Evolutionary conservation across 2,797 vertebrate species (phyloP).

Genomic region (Capromys pilorides): DNA sequence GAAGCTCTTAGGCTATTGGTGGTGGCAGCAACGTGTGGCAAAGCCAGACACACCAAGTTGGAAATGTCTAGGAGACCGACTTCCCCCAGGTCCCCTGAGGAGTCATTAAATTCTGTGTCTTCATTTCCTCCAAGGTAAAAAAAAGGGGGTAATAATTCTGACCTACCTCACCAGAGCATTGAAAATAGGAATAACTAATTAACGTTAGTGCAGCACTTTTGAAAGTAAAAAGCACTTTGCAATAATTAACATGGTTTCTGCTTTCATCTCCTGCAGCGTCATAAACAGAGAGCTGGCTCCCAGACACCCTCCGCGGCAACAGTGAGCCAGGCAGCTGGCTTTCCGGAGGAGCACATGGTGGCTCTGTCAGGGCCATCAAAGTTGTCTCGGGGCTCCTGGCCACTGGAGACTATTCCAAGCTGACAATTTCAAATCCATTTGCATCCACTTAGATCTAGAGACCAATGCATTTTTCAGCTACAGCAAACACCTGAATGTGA

Average conservation of each 20-base stretch:
- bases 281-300: background rate
- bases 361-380: constrained; percentile 36
- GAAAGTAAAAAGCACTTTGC: constrained; percentile 72
- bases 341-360: background rate
- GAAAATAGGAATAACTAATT: constrained; percentile 66
- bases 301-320: background rate
- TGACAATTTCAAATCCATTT: constrained; percentile 65
- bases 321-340: background rate
- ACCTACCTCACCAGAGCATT: constrained; percentile 50
- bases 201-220: constrained; percentile 39
- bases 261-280: constrained; percentile 62
- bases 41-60: constrained; percentile 8
- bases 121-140: constrained; percentile 71
- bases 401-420: constrained; percentile 23
- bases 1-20: background rate
- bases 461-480: background rate
- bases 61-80: constrained; percentile 59
- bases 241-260: constrained; percentile 61
- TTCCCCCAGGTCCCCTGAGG: constrained; percentile 58
- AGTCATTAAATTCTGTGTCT: constrained; percentile 71
- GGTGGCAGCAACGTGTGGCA: background rate
- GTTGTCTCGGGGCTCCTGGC: background rate
- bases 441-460: constrained; percentile 65
- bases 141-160: constrained; percentile 51
- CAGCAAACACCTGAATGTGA: constrained; percentile 12